Percentiles rank a stretch among this genome's conserved stretches.
Evolutionary conservation across 1,140 invertebrate genomes (phyloP).

Genomic region (Drosophila takahashii): DNA sequence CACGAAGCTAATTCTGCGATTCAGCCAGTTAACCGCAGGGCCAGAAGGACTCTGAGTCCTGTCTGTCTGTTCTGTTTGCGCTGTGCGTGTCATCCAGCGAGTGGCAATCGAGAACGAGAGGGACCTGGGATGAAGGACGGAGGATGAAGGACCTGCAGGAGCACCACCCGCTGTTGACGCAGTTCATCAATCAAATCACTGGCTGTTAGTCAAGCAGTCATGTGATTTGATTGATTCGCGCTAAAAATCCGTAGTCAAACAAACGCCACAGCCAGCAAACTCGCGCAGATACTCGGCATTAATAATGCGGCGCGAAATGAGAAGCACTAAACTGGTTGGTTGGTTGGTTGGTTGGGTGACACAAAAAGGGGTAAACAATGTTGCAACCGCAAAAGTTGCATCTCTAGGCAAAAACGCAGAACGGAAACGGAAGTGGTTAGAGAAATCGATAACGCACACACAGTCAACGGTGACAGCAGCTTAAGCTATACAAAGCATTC

Average conservation of each 20-base stretch:
- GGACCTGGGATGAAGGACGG: no score
- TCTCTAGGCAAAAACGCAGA: conserved; percentile 18
- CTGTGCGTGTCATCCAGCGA: conserved; percentile 66
- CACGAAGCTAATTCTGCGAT: conserved; percentile 72
- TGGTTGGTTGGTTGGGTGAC: background rate
- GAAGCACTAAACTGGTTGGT: conserved; percentile 7
- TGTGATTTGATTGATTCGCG: conserved; percentile 83
- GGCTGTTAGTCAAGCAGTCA: conserved; percentile 82
- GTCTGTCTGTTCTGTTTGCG: conserved; percentile 61
- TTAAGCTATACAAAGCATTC: conserved; percentile 60
- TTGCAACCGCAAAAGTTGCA: conserved; percentile 70
- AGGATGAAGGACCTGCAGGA: conserved; percentile 23
- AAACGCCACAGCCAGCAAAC: conserved; percentile 32
- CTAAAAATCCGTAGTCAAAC: conserved; percentile 76
- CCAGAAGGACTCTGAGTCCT: conserved; percentile 17
- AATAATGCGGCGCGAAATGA: conserved; percentile 61
- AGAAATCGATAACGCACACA: conserved; percentile 12
- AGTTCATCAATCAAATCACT: conserved; percentile 83
- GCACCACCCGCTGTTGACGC: conserved; percentile 30
- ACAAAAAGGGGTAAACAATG: conserved; percentile 38
- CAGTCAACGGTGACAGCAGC: conserved; percentile 54
- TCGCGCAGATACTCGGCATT: conserved; percentile 28
- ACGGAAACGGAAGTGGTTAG: conserved; percentile 2
- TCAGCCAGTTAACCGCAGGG: conserved; percentile 48
- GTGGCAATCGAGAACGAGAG: conserved; percentile 45